Conservation (phyloP, 2,888 invertebrate species). For the Pterobdella sp. region DNA sequence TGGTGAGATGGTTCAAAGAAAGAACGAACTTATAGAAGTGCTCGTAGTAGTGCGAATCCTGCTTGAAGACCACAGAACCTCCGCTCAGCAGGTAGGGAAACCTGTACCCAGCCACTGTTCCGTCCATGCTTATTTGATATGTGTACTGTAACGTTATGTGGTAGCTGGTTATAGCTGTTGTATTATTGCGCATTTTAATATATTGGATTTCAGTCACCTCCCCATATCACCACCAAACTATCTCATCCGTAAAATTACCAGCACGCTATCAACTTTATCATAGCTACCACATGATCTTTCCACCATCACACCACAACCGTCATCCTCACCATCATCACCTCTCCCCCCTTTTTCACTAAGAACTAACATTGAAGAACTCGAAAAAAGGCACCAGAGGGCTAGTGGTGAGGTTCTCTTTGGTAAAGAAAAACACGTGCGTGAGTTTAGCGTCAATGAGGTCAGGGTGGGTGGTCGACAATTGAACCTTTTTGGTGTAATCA, state of each 20-base stretch:
- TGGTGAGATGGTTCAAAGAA: no score
- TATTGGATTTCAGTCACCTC: no score
- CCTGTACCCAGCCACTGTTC: constrained; percentile 90
- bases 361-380: constrained; percentile 77
- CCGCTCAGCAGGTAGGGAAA: constrained; percentile 83
- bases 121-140: constrained; percentile 87
- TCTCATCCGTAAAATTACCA: neutral
- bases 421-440: constrained; percentile 92
- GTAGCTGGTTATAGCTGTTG: no score
- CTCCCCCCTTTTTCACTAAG: neutral
- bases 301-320: no score
- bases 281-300: no score
- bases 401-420: constrained; percentile 78
- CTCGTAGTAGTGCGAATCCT: constrained; percentile 86
- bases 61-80: constrained; percentile 79
- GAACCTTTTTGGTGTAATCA: constrained; percentile 55
- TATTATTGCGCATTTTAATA: neutral
- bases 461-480: constrained; percentile 66
- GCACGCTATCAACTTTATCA: no score
- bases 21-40: constrained; percentile 68
- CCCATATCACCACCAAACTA: neutral
- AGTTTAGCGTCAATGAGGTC: constrained; percentile 79
- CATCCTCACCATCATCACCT: no score
- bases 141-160: constrained; percentile 66
- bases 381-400: constrained; percentile 77